These are phyloP conservation scores for Diachrysia chrysitis DNA, from an alignment of 2,888 invertebrate species.

Conservation along the genomic window DNA sequence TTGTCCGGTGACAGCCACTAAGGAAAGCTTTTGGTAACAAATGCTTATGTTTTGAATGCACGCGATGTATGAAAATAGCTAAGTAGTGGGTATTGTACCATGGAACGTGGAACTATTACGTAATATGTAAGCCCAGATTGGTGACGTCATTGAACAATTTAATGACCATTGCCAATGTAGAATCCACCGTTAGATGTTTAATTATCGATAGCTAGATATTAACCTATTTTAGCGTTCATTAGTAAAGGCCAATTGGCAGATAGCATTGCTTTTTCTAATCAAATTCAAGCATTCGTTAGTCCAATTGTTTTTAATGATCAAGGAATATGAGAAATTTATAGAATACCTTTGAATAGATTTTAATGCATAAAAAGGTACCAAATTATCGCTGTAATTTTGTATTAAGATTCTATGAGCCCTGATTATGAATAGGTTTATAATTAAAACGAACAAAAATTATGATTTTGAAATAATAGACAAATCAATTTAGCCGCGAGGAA, in stretches of 20 bases:
- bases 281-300: neutral
- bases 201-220: neutral
- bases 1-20: constrained; percentile 84
- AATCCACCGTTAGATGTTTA: neutral
- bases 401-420: neutral
- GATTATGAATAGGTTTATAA: constrained; percentile 3
- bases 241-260: neutral
- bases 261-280: neutral
- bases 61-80: constrained; percentile 75
- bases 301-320: neutral
- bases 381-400: neutral
- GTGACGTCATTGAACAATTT: constrained; percentile 29
- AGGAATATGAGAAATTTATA: neutral
- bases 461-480: constrained; percentile 12
- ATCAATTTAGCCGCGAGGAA: constrained; percentile 23
- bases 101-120: constrained; percentile 18
- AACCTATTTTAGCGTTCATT: constrained; percentile 5
- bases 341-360: neutral
- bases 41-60: constrained; percentile 84
- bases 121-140: constrained; percentile 20
- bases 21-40: constrained; percentile 86
- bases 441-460: neutral
- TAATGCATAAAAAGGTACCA: neutral
- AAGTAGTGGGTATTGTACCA: constrained; percentile 22
- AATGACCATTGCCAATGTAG: constrained; percentile 27